These are phyloP conservation scores for Boloria euphrosyne DNA, from an alignment of 2,888 invertebrate species.

Conservation along the genomic window DNA sequence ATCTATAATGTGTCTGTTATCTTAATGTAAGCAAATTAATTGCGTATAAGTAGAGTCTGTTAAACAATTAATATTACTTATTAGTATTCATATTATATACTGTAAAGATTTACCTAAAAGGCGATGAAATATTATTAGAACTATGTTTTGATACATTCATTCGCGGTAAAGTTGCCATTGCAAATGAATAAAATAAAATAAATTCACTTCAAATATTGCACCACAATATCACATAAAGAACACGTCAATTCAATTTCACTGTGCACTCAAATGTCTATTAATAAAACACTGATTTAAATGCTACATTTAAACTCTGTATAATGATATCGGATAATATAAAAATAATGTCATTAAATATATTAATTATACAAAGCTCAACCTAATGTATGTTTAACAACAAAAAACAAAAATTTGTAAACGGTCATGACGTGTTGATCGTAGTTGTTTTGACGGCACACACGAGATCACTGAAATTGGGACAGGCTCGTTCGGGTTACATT, in stretches of 20 bases:
- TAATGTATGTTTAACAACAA: constrained; percentile 2
- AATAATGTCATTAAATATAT: background rate
- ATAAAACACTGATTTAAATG: constrained; percentile 21
- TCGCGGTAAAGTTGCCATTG: constrained; percentile 76
- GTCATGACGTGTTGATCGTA: constrained; percentile 45
- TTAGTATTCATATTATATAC: background rate
- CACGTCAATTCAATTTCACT: constrained; percentile 45
- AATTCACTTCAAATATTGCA: constrained; percentile 20
- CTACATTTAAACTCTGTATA: background rate
- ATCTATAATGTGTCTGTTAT: no score
- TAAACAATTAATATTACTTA: background rate
- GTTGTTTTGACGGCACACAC: constrained; percentile 51
- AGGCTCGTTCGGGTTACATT: constrained; percentile 53
- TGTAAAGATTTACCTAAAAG: constrained; percentile 63
- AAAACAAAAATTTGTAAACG: constrained; percentile 51
- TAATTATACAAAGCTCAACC: background rate
- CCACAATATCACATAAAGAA: constrained; percentile 40
- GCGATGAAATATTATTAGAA: constrained; percentile 57
- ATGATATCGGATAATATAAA: background rate
- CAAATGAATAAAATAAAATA: constrained; percentile 14
- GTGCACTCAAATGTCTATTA: constrained; percentile 45
- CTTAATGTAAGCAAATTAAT: no score
- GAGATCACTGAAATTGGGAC: constrained; percentile 64
- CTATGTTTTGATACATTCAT: constrained; percentile 69
- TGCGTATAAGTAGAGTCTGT: background rate